phyloP scores from a whole-genome alignment of 2,888 invertebrate species.

The Mythimna vitellina region DNA sequence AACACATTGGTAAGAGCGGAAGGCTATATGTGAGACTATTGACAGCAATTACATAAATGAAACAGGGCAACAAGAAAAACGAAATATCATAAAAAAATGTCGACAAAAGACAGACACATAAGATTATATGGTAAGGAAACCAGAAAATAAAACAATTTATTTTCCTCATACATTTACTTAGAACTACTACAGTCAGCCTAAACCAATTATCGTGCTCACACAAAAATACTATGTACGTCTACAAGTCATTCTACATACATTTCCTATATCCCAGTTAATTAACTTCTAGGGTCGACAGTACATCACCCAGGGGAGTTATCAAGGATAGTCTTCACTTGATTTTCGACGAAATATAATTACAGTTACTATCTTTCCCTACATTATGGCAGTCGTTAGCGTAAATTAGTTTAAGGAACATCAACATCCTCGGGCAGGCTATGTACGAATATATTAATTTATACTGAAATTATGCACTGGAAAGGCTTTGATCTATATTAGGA shows the following conservation, averaged over 20 bases:
- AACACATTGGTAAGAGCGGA: too few relatives aligned
- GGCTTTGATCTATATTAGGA: constrained; percentile 28
- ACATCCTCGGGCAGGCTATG: constrained; percentile 50
- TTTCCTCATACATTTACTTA: not conserved
- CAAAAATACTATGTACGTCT: constrained; percentile 18
- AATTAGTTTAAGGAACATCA: constrained; percentile 68
- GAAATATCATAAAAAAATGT: too few relatives aligned
- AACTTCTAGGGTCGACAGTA: constrained; percentile 57
- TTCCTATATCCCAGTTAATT: constrained; percentile 59
- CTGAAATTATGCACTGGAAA: constrained; percentile 33
- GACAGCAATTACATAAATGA: too few relatives aligned
- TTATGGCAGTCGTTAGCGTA: constrained; percentile 67
- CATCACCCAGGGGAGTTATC: constrained; percentile 57
- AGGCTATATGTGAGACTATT: too few relatives aligned
- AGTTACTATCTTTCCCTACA: constrained; percentile 63
- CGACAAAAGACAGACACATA: not conserved
- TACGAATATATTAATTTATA: constrained; percentile 54
- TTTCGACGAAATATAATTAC: constrained; percentile 68
- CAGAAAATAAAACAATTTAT: not conserved
- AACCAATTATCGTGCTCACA: constrained; percentile 22
- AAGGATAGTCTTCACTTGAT: constrained; percentile 62
- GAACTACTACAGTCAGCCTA: not conserved
- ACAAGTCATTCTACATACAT: constrained; percentile 18
- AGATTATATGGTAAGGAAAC: not conserved
- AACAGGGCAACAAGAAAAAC: too few relatives aligned